Conservation (phyloP, 1,140 invertebrate genomes). For the Hormaphis cornu region DNA sequence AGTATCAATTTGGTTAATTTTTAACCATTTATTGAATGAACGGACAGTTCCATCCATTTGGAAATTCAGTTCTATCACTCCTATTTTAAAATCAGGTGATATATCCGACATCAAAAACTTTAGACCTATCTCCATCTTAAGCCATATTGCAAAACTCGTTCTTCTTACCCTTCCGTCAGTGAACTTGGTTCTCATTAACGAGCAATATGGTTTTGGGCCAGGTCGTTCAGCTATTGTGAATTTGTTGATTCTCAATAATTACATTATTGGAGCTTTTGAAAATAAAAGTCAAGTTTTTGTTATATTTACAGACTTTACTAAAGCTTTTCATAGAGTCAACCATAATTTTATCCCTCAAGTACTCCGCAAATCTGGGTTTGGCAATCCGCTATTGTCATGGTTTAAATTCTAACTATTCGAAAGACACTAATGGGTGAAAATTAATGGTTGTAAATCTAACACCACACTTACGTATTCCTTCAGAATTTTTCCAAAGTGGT, state of each 20-base stretch:
- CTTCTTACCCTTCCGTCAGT: background rate
- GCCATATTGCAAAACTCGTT: background rate
- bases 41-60: background rate
- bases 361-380: background rate
- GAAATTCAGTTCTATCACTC: background rate
- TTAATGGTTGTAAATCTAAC: conserved; percentile 35
- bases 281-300: too few species aligned
- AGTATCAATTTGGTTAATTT: background rate
- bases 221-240: too few species aligned
- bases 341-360: background rate
- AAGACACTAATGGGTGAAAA: conserved; percentile 35
- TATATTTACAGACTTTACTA: background rate
- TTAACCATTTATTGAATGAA: background rate
- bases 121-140: conserved; percentile 22
- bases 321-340: conserved; percentile 24
- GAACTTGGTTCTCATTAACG: too few species aligned
- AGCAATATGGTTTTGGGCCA: too few species aligned
- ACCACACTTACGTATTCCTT: conserved; percentile 31
- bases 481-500: conserved; percentile 39
- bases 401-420: conserved; percentile 36
- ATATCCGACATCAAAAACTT: conserved; percentile 20
- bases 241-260: too few species aligned
- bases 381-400: conserved; percentile 33
- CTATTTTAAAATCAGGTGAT: conserved; percentile 12
- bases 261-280: background rate